Evolutionary conservation across 2,888 invertebrate genomes (phyloP).

Genomic region (Erannis defoliaria): DNA sequence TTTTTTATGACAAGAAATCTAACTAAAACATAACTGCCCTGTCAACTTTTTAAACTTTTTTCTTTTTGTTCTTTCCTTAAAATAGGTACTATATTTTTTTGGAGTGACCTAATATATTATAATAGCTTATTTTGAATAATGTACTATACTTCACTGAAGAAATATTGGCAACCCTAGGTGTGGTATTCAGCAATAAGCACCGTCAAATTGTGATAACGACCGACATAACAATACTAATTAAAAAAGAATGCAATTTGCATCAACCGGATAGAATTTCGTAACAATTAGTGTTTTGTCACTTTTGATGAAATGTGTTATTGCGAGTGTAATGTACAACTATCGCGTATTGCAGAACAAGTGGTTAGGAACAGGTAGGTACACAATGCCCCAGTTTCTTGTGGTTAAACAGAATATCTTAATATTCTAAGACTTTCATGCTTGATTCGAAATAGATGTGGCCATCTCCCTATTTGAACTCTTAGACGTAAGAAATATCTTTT

Average conservation of each 20-base stretch:
- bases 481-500: not conserved
- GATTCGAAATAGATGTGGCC: not conserved
- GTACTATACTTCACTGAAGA: too few relatives aligned
- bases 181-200: conserved; percentile 1
- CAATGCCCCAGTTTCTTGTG: conserved; percentile 26
- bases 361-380: conserved; percentile 1
- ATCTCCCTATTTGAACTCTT: not conserved
- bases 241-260: conserved; percentile 47
- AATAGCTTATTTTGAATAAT: too few relatives aligned
- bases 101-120: too few relatives aligned
- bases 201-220: conserved; percentile 8
- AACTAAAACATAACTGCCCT: too few relatives aligned
- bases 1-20: too few relatives aligned
- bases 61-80: too few relatives aligned
- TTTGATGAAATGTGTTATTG: conserved; percentile 47
- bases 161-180: too few relatives aligned
- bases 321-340: conserved; percentile 6
- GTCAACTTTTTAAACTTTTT: too few relatives aligned
- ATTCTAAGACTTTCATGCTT: not conserved
- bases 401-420: conserved; percentile 2
- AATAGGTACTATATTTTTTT: too few relatives aligned
- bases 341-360: conserved; percentile 15
- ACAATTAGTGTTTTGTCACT: conserved; percentile 48
- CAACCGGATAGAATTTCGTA: conserved; percentile 47
- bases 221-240: conserved; percentile 19